A percentile compares a stretch with the other conserved stretches of the same genome.
phyloP scores from a whole-genome alignment of 1,140 invertebrate species.

The Potamilus streckersoni region DNA sequence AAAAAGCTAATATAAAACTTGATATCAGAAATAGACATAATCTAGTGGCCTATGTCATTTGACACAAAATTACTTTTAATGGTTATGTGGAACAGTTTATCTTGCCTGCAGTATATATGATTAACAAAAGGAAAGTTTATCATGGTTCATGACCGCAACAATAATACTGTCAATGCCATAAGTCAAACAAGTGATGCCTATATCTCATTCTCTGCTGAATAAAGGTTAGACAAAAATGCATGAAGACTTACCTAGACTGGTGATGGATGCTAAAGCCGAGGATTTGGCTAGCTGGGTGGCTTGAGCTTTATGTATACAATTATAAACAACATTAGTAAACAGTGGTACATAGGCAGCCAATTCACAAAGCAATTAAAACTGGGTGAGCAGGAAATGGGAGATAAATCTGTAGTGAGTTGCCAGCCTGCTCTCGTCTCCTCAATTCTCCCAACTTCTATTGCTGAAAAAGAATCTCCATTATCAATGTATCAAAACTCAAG shows the following conservation, averaged over 20 bases:
- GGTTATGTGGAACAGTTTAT: background rate
- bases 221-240: too few species aligned
- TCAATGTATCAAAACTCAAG: too few species aligned
- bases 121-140: background rate
- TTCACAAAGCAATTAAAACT: too few species aligned
- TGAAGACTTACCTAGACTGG: conserved; percentile 75
- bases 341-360: conserved; percentile 9
- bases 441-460: too few species aligned
- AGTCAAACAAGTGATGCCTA: too few species aligned
- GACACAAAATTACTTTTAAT: background rate
- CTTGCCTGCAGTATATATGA: background rate
- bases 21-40: background rate
- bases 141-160: background rate
- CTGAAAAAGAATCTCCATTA: too few species aligned
- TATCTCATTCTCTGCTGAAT: too few species aligned
- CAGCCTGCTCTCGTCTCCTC: too few species aligned
- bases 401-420: too few species aligned
- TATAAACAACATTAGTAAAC: conserved; percentile 57
- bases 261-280: conserved; percentile 78
- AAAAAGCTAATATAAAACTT: background rate
- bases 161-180: background rate
- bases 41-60: too few species aligned
- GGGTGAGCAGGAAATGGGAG: too few species aligned
- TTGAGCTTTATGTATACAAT: conserved; percentile 72
- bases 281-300: conserved; percentile 76